These are phyloP conservation scores for Morbakka virulenta DNA, from an alignment of 30 jellyfish, hydroid and myxozoan genomes.

Conservation along the genomic window DNA sequence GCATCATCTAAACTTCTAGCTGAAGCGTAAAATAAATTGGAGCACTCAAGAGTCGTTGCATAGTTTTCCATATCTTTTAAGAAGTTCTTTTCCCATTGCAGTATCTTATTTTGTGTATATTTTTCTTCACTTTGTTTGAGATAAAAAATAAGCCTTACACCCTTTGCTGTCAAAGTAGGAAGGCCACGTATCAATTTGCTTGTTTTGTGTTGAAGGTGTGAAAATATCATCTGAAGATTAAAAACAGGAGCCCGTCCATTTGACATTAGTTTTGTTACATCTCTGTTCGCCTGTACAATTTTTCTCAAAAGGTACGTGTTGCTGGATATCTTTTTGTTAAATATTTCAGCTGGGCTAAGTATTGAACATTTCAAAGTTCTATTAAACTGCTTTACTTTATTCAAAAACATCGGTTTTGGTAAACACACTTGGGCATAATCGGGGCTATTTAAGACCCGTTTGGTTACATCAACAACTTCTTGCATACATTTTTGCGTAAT, in stretches of 20 bases:
- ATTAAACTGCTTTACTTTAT: background rate
- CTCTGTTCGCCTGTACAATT: constrained; percentile 5
- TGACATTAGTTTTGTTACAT: constrained; percentile 37
- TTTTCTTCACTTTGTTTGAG: constrained; percentile 11
- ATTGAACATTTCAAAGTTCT: constrained; percentile 10
- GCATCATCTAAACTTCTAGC: constrained; percentile 72
- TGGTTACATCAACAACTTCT: constrained; percentile 27
- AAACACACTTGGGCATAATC: constrained; percentile 37
- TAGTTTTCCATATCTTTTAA: constrained; percentile 9
- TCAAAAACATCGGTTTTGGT: constrained; percentile 14
- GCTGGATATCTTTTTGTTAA: background rate
- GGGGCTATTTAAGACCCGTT: constrained; percentile 6
- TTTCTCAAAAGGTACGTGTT: background rate
- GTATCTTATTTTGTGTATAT: background rate
- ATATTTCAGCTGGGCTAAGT: constrained; percentile 47
- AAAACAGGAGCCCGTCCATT: constrained; percentile 61
- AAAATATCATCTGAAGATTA: constrained; percentile 3
- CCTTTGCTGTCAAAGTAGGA: constrained; percentile 13
- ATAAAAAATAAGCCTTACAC: constrained; percentile 28
- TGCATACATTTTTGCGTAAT: background rate
- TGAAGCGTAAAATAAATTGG: constrained; percentile 10
- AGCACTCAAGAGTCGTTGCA: background rate
- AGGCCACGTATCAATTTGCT: background rate
- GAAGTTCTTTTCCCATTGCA: constrained; percentile 49
- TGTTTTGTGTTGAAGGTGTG: background rate